Evolutionary conservation across 2,888 invertebrate species (phyloP).

Genomic region (Mycalesis mineus): DNA sequence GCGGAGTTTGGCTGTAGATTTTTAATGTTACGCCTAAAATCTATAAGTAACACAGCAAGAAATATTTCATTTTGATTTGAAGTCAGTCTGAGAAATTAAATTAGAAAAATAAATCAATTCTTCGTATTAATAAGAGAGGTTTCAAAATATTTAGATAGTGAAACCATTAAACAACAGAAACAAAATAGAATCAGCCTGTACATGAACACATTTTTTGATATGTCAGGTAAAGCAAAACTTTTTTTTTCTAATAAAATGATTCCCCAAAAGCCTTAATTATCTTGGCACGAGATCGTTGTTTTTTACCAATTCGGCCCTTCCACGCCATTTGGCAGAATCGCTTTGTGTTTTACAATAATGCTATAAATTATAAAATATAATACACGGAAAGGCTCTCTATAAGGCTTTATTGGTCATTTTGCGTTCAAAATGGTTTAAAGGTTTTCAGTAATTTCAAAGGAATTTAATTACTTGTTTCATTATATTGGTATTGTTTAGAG

Average conservation of each 20-base stretch:
- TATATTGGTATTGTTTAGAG: no score
- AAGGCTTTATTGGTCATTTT: conserved; percentile 24
- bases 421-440: not conserved
- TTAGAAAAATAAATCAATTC: no score
- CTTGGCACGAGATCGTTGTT: conserved; percentile 71
- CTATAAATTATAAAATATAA: conserved; percentile 37
- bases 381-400: conserved; percentile 18
- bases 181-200: conserved; percentile 41
- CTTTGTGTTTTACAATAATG: conserved; percentile 41
- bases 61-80: no score
- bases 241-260: conserved; percentile 65
- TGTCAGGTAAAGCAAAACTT: conserved; percentile 71
- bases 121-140: no score
- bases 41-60: no score
- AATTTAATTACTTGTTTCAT: no score
- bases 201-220: conserved; percentile 50
- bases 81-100: no score
- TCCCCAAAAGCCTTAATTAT: conserved; percentile 72
- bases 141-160: no score
- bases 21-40: no score
- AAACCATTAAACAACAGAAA: not conserved
- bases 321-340: conserved; percentile 63
- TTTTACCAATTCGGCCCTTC: conserved; percentile 54
- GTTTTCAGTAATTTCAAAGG: no score
- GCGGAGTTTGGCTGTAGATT: no score